Percentiles rank a stretch among this genome's conserved stretches.
Conservation (phyloP, 2,113 vertebrate species). For the Oriolus oriolus region DNA sequence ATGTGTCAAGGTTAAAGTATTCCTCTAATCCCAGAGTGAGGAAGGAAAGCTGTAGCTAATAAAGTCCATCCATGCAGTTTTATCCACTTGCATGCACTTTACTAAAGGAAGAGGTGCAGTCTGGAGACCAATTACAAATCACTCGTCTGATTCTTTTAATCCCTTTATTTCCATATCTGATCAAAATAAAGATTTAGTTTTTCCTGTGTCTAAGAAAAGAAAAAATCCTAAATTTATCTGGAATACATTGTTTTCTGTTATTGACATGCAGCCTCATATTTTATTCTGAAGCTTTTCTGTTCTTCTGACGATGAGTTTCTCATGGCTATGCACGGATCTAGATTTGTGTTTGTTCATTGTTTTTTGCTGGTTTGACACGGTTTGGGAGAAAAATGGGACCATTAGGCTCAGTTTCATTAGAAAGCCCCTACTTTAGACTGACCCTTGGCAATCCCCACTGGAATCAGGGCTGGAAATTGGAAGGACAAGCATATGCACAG, state of each 20-base stretch:
- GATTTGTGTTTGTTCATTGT: background rate
- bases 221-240: background rate
- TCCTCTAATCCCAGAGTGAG: conserved; percentile 65
- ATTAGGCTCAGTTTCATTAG: background rate
- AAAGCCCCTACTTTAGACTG: background rate
- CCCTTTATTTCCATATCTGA: conserved; percentile 70
- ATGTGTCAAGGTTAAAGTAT: conserved; percentile 72
- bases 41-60: conserved; percentile 65
- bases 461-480: background rate
- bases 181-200: conserved; percentile 54
- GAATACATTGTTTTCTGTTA: background rate
- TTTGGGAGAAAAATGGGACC: background rate
- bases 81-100: conserved; percentile 47
- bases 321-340: background rate
- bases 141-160: conserved; percentile 72
- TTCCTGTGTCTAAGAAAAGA: background rate
- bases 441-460: background rate
- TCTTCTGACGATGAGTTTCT: background rate
- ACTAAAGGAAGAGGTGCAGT: conserved; percentile 43
- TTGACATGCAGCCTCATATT: background rate
- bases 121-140: conserved; percentile 77
- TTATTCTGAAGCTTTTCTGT: background rate
- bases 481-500: background rate
- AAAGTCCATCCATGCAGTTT: conserved; percentile 54
- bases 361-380: background rate